Evolutionary conservation across 2,113 vertebrate genomes (phyloP).

Genomic region (Diglossa brunneiventris): DNA sequence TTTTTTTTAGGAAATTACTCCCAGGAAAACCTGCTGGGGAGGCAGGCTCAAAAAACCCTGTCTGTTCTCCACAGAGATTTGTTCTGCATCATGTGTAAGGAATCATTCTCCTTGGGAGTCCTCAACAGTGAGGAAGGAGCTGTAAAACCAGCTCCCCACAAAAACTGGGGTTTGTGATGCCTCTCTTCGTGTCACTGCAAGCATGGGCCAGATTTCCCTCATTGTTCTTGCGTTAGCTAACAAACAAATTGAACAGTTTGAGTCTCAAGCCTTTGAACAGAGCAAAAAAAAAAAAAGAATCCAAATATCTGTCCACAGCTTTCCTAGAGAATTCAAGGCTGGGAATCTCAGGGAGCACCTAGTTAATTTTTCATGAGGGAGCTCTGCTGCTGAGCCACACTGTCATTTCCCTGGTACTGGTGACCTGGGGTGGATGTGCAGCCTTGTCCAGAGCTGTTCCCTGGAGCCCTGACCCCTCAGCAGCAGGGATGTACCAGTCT

Average conservation of each 20-base stretch:
- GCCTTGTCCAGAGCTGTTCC: fast-evolving
- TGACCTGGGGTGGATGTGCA: not conserved
- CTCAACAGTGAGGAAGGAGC: not conserved
- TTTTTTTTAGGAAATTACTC: not conserved
- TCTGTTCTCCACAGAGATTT: not conserved
- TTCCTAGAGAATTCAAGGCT: not conserved
- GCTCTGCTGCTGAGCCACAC: fast-evolving
- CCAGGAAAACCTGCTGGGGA: not conserved
- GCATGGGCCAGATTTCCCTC: not conserved
- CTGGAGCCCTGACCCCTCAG: not conserved
- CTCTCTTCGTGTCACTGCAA: not conserved
- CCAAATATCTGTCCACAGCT: not conserved
- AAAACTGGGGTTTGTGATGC: not conserved
- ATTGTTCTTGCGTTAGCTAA: not conserved
- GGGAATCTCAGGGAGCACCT: not conserved
- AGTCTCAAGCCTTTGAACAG: not conserved
- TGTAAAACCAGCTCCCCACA: not conserved
- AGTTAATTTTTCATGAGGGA: not conserved
- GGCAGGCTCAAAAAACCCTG: fast-evolving
- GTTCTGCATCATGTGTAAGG: not conserved
- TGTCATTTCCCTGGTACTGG: fast-evolving
- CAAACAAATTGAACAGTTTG: not conserved
- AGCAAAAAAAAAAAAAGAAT: not conserved
- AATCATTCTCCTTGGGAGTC: not conserved
- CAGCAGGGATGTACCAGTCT: not conserved